These are phyloP conservation scores for Drosophila mulleri DNA, from an alignment of 2,888 invertebrate genomes.

Conservation along the genomic window DNA sequence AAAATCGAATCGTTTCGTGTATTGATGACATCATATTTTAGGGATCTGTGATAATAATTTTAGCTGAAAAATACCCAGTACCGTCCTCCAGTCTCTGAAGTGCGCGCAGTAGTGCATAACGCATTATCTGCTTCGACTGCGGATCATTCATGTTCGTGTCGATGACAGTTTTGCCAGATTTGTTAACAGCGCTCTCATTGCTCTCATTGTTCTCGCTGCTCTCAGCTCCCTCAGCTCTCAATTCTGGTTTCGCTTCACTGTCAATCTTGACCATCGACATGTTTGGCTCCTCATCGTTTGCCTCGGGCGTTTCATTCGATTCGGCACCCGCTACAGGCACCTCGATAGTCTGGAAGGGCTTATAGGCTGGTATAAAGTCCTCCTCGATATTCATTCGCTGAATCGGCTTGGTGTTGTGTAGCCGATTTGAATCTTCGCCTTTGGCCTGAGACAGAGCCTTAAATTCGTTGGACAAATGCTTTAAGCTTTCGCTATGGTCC, in stretches of 20 bases:
- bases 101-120: conserved; percentile 47
- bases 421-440: not conserved
- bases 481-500: not conserved
- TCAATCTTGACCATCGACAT: not conserved
- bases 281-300: not conserved
- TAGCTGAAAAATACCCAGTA: conserved; percentile 11
- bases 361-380: conserved; percentile 6
- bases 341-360: conserved; percentile 22
- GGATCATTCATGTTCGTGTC: conserved; percentile 23
- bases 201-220: not conserved
- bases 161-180: not conserved
- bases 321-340: not conserved
- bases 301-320: no score
- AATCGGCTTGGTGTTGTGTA: not conserved
- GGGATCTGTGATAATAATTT: conserved; percentile 24
- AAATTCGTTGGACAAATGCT: not conserved
- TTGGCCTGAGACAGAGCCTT: not conserved
- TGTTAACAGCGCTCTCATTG: not conserved
- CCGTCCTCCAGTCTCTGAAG: conserved; percentile 31
- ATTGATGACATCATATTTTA: not conserved
- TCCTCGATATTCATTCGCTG: not conserved
- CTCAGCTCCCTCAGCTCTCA: not conserved
- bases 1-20: not conserved
- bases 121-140: conserved; percentile 37
- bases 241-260: not conserved